A percentile compares a stretch with the other conserved stretches of the same genome.
Evolutionary conservation across 1,140 invertebrate genomes (phyloP).

Genomic region (Neodiprion fabricii): DNA sequence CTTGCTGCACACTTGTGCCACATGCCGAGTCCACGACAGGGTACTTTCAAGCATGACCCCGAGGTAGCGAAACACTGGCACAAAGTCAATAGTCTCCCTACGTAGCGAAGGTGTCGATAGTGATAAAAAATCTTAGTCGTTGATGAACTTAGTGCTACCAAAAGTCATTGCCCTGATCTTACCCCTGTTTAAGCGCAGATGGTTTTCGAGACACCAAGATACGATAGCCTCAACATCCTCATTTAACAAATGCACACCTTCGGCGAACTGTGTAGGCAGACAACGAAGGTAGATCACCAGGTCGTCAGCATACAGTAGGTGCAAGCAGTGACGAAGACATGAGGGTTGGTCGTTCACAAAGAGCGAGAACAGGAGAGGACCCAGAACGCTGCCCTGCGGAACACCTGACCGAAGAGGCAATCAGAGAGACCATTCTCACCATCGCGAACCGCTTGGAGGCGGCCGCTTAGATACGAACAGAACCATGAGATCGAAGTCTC

Average conservation of each 20-base stretch:
- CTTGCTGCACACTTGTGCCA: not conserved
- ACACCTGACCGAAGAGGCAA: not conserved
- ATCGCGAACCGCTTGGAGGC: too few relatives aligned
- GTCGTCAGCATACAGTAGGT: conserved; percentile 7
- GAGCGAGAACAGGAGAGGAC: not conserved
- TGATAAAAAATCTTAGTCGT: not conserved
- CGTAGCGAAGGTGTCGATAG: not conserved
- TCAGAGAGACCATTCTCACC: too few relatives aligned
- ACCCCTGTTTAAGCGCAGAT: not conserved
- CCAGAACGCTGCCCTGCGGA: conserved; percentile 20
- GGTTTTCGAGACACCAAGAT: not conserved
- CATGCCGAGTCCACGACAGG: not conserved
- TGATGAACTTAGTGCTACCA: not conserved
- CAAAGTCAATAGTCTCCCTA: not conserved
- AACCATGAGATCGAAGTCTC: too few relatives aligned
- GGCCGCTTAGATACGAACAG: too few relatives aligned
- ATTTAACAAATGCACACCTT: not conserved
- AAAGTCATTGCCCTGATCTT: not conserved
- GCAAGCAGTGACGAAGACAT: conserved; percentile 1
- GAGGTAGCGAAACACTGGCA: not conserved
- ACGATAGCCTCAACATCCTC: not conserved
- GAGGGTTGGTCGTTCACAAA: not conserved
- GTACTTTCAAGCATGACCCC: conserved; percentile 2
- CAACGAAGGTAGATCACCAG: not conserved
- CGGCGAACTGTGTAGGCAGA: not conserved